Percentiles rank a stretch among this genome's conserved stretches.
These are phyloP conservation scores for Phallusia fumigata DNA, from an alignment of 23 tunicate genomes.

Conservation along the genomic window DNA sequence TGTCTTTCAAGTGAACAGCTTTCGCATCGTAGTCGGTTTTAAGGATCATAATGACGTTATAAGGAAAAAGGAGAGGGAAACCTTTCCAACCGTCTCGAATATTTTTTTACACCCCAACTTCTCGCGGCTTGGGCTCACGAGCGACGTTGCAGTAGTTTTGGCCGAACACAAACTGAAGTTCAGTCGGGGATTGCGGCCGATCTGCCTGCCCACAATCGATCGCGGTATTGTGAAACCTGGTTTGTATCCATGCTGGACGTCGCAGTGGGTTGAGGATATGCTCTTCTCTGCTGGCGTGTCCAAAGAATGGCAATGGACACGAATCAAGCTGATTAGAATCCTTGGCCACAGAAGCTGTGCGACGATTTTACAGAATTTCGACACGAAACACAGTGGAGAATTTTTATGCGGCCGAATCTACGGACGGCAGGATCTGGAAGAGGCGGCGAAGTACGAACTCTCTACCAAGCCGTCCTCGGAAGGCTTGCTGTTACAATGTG, in stretches of 20 bases:
- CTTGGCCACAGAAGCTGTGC: background rate
- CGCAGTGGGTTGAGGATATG: background rate
- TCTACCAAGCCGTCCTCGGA: background rate
- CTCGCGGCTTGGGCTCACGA: background rate
- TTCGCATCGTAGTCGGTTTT: background rate
- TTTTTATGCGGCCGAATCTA: background rate
- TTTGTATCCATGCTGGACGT: background rate
- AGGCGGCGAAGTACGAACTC: background rate
- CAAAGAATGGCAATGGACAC: background rate
- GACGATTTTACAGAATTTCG: background rate
- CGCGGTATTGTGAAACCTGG: background rate
- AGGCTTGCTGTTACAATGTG: background rate
- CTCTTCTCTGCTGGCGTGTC: background rate
- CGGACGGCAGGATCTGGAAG: background rate
- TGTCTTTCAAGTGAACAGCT: background rate
- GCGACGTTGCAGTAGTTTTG: background rate
- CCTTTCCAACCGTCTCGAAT: background rate
- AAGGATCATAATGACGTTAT: background rate
- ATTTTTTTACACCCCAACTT: background rate
- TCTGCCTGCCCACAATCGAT: background rate
- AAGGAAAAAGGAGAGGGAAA: background rate
- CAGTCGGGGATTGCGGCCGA: background rate
- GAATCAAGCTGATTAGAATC: background rate
- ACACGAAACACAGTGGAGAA: background rate
- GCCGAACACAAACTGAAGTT: background rate